Evolutionary conservation across 2,888 invertebrate species (phyloP).

Genomic region (Beris chalybata): DNA sequence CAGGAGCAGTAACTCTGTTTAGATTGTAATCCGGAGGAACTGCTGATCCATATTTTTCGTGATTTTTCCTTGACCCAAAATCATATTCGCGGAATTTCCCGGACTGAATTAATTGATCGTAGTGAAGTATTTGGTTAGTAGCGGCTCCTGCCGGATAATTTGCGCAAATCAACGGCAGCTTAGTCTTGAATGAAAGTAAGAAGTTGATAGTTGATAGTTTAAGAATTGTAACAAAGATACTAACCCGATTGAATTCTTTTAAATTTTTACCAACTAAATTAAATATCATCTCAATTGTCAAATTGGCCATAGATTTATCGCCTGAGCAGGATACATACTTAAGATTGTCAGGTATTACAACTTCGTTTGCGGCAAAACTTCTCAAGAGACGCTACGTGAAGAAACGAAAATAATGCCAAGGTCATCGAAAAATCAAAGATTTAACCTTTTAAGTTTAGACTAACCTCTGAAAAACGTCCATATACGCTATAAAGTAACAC

Average conservation of each 20-base stretch:
- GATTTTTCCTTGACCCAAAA: slow-evolving; percentile 60
- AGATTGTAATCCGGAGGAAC: slow-evolving; percentile 65
- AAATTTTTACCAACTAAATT: slow-evolving; percentile 53
- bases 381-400: no score
- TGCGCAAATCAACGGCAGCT: no score
- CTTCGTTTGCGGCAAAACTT: no score
- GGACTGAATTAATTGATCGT: slow-evolving; percentile 64
- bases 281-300: slow-evolving; percentile 50
- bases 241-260: slow-evolving; percentile 52
- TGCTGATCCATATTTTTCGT: slow-evolving; percentile 58
- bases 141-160: slow-evolving; percentile 48
- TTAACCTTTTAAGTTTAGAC: no score
- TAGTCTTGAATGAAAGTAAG: no score
- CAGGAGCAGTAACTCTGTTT: slow-evolving; percentile 61
- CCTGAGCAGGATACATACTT: slow-evolving; percentile 50
- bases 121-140: slow-evolving; percentile 71
- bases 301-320: background rate
- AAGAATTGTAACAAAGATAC: no score
- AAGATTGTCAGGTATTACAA: slow-evolving; percentile 54
- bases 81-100: slow-evolving; percentile 64
- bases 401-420: no score
- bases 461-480: slow-evolving; percentile 1
- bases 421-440: no score
- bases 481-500: slow-evolving; percentile 48
- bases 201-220: no score